Percentiles rank a stretch among this genome's conserved stretches.
These are phyloP conservation scores for Catharus minimus DNA, from an alignment of 2,113 vertebrate genomes.

Conservation along the genomic window DNA sequence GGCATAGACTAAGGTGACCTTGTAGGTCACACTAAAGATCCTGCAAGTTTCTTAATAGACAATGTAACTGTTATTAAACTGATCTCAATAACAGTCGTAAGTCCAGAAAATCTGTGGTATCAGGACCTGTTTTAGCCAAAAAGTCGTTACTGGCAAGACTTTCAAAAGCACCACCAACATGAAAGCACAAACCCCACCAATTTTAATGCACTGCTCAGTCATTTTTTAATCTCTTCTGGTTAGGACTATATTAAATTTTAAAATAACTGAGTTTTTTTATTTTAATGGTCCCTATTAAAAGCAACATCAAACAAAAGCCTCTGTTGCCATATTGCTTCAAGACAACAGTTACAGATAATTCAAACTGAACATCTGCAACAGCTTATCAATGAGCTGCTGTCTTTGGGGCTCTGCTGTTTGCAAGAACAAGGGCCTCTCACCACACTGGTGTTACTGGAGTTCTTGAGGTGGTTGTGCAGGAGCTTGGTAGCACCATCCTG, in stretches of 20 bases:
- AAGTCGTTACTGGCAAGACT: not conserved
- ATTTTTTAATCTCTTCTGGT: not conserved
- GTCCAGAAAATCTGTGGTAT: not conserved
- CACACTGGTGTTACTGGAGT: conserved; percentile 92
- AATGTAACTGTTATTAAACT: not conserved
- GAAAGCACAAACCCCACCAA: not conserved
- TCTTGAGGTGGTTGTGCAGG: conserved; percentile 97
- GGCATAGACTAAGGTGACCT: not conserved
- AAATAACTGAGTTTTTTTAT: not conserved
- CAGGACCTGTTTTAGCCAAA: not conserved
- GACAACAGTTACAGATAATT: not conserved
- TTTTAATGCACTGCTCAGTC: not conserved
- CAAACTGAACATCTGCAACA: not conserved
- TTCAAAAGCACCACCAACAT: not conserved
- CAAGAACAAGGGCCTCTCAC: conserved; percentile 68
- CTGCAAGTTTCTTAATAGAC: not conserved
- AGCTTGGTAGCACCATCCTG: conserved; percentile 98
- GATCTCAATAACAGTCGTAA: not conserved
- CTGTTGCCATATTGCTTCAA: not conserved
- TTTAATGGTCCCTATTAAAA: not conserved
- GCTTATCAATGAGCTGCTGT: not conserved
- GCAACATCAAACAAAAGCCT: not conserved
- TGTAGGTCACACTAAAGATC: not conserved
- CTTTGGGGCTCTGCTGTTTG: not conserved
- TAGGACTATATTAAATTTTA: not conserved